Conservation (phyloP, 2,113 vertebrate species). For the Desmodus rotundus region DNA sequence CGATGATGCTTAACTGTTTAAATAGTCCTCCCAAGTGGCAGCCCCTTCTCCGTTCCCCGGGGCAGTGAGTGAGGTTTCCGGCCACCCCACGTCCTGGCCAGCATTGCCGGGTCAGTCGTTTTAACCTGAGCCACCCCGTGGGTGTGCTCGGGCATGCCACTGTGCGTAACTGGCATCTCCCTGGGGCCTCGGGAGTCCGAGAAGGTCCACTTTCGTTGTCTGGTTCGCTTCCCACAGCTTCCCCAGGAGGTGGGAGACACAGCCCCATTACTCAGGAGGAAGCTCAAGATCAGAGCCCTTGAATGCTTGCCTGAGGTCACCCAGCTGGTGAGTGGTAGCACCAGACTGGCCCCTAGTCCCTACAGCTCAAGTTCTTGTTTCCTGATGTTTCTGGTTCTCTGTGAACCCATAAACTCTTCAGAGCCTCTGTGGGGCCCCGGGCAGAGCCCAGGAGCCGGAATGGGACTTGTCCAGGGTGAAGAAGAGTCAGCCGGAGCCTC, state of each 20-base stretch:
- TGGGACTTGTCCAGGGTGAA: neutral
- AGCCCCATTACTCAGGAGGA: neutral
- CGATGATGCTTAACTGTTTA: neutral
- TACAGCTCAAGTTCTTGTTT: neutral
- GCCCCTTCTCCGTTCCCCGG: accelerated
- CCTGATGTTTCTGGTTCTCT: neutral
- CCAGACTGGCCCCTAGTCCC: accelerated
- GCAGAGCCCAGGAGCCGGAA: neutral
- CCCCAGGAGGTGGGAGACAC: neutral
- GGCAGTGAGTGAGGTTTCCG: accelerated
- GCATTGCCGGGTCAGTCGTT: accelerated
- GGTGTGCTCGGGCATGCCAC: accelerated
- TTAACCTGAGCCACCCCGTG: accelerated
- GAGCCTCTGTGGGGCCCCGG: neutral
- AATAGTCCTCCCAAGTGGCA: neutral
- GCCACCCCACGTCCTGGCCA: accelerated
- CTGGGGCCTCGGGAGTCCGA: neutral
- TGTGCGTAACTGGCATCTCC: neutral
- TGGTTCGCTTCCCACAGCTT: neutral
- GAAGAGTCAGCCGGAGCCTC: too few relatives aligned
- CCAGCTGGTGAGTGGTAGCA: neutral
- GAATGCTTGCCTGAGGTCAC: neutral
- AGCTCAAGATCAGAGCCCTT: neutral
- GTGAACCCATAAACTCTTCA: neutral
- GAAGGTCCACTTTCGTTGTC: neutral